Evolutionary conservation across 2,113 vertebrate species (phyloP).

Genomic region (Muntiacus muntjak): DNA sequence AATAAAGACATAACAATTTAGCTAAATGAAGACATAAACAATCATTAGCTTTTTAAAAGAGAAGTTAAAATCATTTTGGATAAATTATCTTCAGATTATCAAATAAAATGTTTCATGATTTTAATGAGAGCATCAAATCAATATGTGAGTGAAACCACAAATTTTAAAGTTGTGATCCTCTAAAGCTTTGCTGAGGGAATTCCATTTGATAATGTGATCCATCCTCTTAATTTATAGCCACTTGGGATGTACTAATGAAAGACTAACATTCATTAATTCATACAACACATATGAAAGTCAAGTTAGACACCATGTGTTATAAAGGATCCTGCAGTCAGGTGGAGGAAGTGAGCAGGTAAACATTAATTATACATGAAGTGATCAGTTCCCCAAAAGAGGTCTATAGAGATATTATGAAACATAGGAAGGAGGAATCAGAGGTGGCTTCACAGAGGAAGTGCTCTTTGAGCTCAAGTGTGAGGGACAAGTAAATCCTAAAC

Average conservation of each 20-base stretch:
- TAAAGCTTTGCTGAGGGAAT: background rate
- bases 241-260: background rate
- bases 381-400: background rate
- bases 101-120: background rate
- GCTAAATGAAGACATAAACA: background rate
- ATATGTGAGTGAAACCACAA: background rate
- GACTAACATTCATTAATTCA: background rate
- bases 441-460: background rate
- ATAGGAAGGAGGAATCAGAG: background rate
- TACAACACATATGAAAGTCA: background rate
- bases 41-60: background rate
- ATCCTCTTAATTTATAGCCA: background rate
- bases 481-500: background rate
- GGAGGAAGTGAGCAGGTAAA: background rate
- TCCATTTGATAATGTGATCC: background rate
- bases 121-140: background rate
- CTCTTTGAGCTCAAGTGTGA: background rate
- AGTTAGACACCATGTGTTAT: background rate
- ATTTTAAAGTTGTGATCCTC: background rate
- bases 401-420: background rate
- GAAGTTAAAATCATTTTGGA: background rate
- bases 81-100: background rate
- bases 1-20: background rate
- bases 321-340: background rate
- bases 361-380: background rate